Evolutionary conservation across 2,888 invertebrate species (phyloP), one percentile per base, ranked within the genome.

Genomic region (Latheticus oryzae): DNA sequence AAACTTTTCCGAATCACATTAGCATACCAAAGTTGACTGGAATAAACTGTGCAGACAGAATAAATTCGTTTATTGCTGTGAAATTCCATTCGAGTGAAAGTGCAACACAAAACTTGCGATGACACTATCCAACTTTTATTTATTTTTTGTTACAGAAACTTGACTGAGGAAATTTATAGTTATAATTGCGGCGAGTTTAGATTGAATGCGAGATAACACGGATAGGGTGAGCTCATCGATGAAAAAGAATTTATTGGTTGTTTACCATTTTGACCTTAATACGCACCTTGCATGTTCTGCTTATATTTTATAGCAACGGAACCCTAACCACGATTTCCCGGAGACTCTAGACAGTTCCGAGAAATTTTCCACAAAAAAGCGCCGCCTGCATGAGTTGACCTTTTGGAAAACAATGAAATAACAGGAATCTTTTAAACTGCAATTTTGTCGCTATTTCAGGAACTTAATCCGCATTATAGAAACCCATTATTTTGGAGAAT

Each of bases 1-100:
- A 62, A 67, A 68, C 60, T 66, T 68, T 58, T 63, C 63, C 63
- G 58, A 65, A 65, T 62, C 60, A 53, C 65, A 69, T 69, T 69
- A 69, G 65, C 67, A 67, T 65, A 63, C 62, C 65, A 58, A 47
- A 58, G 45, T 47, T 58, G 47, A 38, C 24, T 30, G 17, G 43
- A 28, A 57, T 35, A 33, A 33, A 43, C 24, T 26, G 17, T 30
- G 13, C 13, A 52, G 40, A 50, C 35, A 7, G 37, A 53, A 58
- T 45, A 45, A 55, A 51, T 55, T 56, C 40, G 23, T 38, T 38
- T 47, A 53, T 50, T 42, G n/a, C n/a, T 33, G 21, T 16, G 35
- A 17, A 24, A 38, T 40, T 38, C 16, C 48, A n/a, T 19, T 8
- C 3, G 24, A 42, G 56, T 40, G 48, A 56, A 42, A 55, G 48